phyloP scores from a whole-genome alignment of 2,113 vertebrate species.

The Paradoxurus hermaphroditus region DNA sequence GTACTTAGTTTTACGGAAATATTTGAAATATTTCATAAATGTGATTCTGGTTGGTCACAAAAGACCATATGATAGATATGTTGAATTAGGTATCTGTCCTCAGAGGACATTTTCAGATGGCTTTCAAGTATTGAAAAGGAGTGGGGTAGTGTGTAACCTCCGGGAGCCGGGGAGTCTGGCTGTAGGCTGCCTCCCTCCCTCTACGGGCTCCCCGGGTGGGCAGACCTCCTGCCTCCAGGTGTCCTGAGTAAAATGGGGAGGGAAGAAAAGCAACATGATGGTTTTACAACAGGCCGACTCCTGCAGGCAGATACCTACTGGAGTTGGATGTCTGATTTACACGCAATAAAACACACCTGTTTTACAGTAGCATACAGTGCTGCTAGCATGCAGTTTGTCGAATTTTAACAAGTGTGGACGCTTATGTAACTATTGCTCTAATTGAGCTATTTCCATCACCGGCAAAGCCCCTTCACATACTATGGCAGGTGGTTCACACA shows the following conservation, averaged over 20 bases:
- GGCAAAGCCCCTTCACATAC: neutral
- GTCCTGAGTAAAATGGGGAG: neutral
- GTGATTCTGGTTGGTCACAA: neutral
- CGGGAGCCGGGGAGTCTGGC: neutral
- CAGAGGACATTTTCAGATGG: neutral
- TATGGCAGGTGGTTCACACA: neutral
- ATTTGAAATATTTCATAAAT: neutral
- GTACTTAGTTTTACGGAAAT: neutral
- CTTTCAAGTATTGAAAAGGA: neutral
- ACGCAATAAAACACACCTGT: neutral
- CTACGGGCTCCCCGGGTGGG: fast-evolving
- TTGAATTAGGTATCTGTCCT: neutral
- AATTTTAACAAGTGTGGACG: neutral
- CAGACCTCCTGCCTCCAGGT: neutral
- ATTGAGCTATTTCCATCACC: neutral
- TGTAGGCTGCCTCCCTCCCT: neutral
- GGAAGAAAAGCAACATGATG: neutral
- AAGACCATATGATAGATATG: neutral
- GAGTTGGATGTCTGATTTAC: neutral
- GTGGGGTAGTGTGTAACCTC: neutral
- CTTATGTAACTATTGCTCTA: neutral
- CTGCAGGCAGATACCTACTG: neutral
- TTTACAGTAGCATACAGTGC: neutral
- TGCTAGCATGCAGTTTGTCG: neutral
- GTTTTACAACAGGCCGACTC: neutral